Conservation (phyloP, 2,888 invertebrate species). For the Thymelicus acteon region DNA sequence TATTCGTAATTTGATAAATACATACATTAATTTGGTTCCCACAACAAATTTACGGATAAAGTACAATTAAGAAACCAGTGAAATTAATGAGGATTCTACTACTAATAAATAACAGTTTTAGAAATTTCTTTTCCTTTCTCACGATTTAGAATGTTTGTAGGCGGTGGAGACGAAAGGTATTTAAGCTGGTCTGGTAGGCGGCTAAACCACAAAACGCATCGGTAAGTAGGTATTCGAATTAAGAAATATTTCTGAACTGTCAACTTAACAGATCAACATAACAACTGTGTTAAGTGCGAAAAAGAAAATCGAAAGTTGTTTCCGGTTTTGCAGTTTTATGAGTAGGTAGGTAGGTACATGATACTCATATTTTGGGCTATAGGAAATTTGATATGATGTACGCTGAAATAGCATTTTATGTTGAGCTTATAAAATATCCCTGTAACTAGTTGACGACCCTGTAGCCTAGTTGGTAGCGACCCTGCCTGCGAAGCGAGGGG, state of each 20-base stretch:
- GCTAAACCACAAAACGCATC: not conserved
- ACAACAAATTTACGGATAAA: slow-evolving; percentile 6
- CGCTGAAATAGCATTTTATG: no score
- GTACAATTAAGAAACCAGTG: not conserved
- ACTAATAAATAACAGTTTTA: not conserved
- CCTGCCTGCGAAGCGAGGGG: no score
- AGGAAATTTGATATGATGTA: no score
- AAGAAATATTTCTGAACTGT: not conserved
- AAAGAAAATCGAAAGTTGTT: slow-evolving; percentile 4
- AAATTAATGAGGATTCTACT: slow-evolving; percentile 1
- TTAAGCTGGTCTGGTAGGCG: not conserved
- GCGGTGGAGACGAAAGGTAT: not conserved
- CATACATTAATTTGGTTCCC: not conserved
- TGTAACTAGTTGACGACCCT: no score
- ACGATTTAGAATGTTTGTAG: slow-evolving; percentile 1
- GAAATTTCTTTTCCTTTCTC: slow-evolving; percentile 14
- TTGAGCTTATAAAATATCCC: no score
- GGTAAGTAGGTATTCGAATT: not conserved
- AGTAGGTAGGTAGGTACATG: not conserved
- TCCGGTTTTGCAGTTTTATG: not conserved
- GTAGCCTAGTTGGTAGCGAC: no score
- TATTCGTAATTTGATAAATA: not conserved
- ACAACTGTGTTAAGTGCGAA: not conserved
- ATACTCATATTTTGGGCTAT: not conserved
- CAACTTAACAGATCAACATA: not conserved